Base-by-base conservation (phyloP, 2,113 vertebrate genomes). In the Azemiops feae region DNA sequence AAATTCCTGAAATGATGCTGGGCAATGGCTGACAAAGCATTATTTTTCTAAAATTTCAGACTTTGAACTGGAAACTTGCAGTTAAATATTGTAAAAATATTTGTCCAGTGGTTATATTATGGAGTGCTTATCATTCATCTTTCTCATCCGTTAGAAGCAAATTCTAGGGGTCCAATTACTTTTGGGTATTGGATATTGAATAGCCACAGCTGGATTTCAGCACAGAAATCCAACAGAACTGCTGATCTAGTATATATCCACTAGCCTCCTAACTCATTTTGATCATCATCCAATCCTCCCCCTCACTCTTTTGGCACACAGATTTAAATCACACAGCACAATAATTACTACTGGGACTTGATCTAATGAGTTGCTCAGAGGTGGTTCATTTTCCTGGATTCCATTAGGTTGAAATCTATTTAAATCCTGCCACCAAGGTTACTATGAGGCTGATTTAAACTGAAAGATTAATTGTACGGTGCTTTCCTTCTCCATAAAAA, bases 121-220 rank as follows among this genome's bases (percentile, higher is more conserved):
- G 27, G 10, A 30, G n/a, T 43, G 16, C 58, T 88, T 88, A 88
- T 88, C 45, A 4, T 47, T 92, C 45, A 50, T 87, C 85, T 88
- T 89, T 89, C 53, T 89, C 22, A 57, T 23, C 34, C 4, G 0
- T 89, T 58, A 57, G 85, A 69, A 69, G 43, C 47, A 92, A 50
- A 92, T n/a, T 39, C 86, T 74, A 5, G 16, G 20, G 52, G 23
- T 43, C 55, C n/a, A 18, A 69, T 92, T 57, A 52, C 45, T 23
- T 34, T 54, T 25, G 47, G 58, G 53, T 69, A 92, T 69, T 39
- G 39, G 58, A 88, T 60, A 88, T 88, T 88, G 53, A 50, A 92
- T 88, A 88, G 69, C 20, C 88, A 60, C 87, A 88, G 91, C 50
- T 88, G 58, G 47, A 39, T 74, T 92, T 88, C 91, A 88, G 58